Conservation (phyloP, 2,113 vertebrate species). For the Cyanoramphus novaezelandiae region DNA sequence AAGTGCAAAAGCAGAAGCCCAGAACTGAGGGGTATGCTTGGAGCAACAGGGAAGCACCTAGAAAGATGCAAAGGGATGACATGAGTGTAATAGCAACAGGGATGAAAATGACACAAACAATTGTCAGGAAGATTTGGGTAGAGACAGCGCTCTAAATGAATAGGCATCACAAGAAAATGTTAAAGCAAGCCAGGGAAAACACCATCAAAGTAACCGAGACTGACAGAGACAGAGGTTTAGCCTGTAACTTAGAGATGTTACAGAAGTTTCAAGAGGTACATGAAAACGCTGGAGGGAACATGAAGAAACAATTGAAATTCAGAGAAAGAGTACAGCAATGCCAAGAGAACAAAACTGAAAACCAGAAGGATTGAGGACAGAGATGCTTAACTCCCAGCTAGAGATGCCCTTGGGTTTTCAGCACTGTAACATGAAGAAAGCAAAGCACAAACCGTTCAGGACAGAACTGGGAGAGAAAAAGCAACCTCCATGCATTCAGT, state of each 20-base stretch:
- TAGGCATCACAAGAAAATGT: background rate
- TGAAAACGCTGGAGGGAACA: background rate
- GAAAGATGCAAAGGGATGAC: background rate
- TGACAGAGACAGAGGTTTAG: background rate
- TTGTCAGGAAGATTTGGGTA: background rate
- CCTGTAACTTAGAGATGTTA: background rate
- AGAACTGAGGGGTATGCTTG: rapidly evolving
- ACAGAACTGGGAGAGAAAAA: background rate
- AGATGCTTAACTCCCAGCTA: background rate
- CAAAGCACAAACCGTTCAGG: background rate
- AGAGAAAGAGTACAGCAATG: background rate
- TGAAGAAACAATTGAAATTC: background rate
- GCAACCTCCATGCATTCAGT: background rate
- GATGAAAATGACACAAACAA: background rate
- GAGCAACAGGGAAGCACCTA: background rate
- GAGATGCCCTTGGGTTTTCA: background rate
- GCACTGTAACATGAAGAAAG: background rate
- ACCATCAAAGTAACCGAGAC: background rate
- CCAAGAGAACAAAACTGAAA: background rate
- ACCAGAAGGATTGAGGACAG: background rate
- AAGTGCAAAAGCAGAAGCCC: background rate
- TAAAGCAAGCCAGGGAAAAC: background rate
- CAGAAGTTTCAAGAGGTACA: background rate
- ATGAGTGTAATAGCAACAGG: rapidly evolving
- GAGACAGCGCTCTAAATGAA: background rate